Evolutionary conservation across 2,113 vertebrate genomes (phyloP), one percentile per base, ranked within the genome.

Genomic region (Thymallus thymallus): DNA sequence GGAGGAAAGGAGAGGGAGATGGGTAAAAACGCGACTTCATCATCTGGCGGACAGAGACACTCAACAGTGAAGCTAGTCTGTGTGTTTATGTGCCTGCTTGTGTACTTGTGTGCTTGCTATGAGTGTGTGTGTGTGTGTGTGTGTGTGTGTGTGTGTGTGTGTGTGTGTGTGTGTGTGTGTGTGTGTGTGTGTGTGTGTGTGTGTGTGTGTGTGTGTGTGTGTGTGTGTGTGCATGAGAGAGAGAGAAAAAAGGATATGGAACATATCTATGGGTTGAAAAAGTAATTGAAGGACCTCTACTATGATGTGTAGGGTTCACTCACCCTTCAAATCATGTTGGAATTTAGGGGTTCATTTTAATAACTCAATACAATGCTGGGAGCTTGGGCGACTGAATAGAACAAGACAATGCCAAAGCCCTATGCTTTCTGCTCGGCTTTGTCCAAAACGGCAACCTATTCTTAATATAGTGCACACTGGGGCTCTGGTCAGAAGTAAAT

Each of bases 281-380:
- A 55, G 14, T 55, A 16, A 55, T 20, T 55, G 14, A 20, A 20
- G 51, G 13, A 55, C 51, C 51, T 41, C 35, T 41, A 6, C 5
- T 55, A 18, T 4, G 16, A 55, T 5, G 51, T 14, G 51, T 55
- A 5, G 13, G 13, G 16, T 55, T 20, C 51, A 55, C 20, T 14
- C 20, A 55, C 51, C 13, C 60, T 24, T 24, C 60, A 24, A 58
- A 58, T 22, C 23, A 62, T 24, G 20, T 26, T 55, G 45, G 24
- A 51, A 14, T 55, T 55, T 41, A 76, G 16, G 48, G 48, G 3
- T 51, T 14, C 4, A 51, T 76, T 76, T 80, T 76, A 78, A 78
- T 73, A 78, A 41, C 46, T 77, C 13, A 5, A 61, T 26, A 76
- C 60, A 30, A 9, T 46, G 23, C 41, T 66, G 48, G 14, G 4